Percentiles rank a stretch among this genome's conserved stretches.
phyloP scores from a whole-genome alignment of 2,888 invertebrate species.

The Bombylius discolor region DNA sequence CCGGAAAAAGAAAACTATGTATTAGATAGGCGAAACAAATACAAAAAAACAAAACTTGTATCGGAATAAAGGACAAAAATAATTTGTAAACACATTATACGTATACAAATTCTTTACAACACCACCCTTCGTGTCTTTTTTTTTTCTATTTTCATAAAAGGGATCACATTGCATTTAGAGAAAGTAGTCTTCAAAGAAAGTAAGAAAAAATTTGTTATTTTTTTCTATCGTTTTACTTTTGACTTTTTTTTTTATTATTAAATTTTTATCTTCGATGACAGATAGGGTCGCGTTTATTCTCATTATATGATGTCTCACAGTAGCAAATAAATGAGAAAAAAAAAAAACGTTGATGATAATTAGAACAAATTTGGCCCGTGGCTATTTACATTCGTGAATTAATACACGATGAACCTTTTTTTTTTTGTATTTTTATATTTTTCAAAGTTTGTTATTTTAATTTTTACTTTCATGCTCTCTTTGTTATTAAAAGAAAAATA shows the following conservation, averaged over 20 bases:
- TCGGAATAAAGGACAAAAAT: too few relatives aligned
- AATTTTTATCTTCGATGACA: too few relatives aligned
- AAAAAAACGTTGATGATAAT: not conserved
- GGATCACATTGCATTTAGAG: not conserved
- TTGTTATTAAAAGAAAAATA: too few relatives aligned
- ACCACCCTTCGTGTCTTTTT: not conserved
- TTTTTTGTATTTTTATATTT: not conserved
- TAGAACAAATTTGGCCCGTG: not conserved
- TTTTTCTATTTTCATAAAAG: not conserved
- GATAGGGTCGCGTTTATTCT: not conserved
- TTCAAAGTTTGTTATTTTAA: not conserved
- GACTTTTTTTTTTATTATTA: too few relatives aligned
- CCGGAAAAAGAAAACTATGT: not conserved
- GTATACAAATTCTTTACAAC: too few relatives aligned
- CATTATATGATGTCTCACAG: not conserved
- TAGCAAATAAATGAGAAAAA: not conserved
- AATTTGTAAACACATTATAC: too few relatives aligned
- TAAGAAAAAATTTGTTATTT: too few relatives aligned
- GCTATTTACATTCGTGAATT: not conserved
- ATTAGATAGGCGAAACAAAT: not conserved
- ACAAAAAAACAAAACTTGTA: not conserved
- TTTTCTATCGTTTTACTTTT: too few relatives aligned
- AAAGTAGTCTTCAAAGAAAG: too few relatives aligned
- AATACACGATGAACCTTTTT: not conserved
- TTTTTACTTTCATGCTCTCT: not conserved